Evolutionary conservation across 2,113 vertebrate genomes (phyloP), one percentile per base, ranked within the genome.

Genomic region (Lathamus discolor): DNA sequence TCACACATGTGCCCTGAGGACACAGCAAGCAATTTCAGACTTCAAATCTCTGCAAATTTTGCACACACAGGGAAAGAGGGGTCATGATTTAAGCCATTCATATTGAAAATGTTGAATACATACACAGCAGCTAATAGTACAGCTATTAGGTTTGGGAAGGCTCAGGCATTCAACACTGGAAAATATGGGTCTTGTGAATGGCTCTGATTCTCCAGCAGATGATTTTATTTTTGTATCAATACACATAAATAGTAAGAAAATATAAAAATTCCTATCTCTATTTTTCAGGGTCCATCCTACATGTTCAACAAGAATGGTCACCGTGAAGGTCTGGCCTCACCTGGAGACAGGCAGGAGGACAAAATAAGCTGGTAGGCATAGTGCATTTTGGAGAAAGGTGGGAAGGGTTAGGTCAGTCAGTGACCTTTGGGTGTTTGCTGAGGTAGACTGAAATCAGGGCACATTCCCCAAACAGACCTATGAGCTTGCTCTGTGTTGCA

Each of bases 131-230:
- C 59, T 94, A 80, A 10, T 57, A 90, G 13, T 73, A 83, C 6
- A 70, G 74, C 69, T 43, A 17, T 24, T 67, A n/a, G n/a, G 2
- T 77, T 68, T 67, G 61, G 41, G 35, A 91, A 88, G 28, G 35
- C 67, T 49, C 31, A 41, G 35, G 20, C 76, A 72, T 31, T 25
- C 70, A 15, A 66, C 25, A 16, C 6, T 57, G 74, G 62, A 93
- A 67, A 94, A 19, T 46, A 48, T 43, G 63, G 51, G 46, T 68
- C 35, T 88, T 93, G 59, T 29, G 81, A 93, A 78, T 72, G 43
- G 37, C 68, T 94, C 86, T 76, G 91, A 79, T 83, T 95, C 83
- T 95, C 77, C 52, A 90, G 78, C 46, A 96, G 91, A 92, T 93
- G 83, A 78, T 84, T 84, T 95, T 96, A 24, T 82, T 83, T 93